Evolutionary conservation across 2,797 vertebrate species (phyloP), one percentile per base, ranked within the genome.

Genomic region (Sphenodon punctatus): DNA sequence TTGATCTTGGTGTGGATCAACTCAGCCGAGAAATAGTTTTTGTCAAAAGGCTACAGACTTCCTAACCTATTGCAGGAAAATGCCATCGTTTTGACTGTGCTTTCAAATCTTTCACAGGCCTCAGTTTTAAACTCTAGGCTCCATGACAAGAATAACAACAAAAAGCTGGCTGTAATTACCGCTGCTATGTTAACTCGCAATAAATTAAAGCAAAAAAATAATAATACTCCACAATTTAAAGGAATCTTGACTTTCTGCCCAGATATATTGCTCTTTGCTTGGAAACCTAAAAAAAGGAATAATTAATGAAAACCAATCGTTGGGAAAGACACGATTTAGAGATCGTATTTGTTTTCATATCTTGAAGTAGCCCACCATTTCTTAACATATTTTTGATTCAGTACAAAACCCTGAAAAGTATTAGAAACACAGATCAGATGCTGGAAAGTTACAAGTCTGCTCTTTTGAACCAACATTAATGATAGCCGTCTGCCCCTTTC

Each of bases 241-340:
- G 42, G 86, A 92, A 91, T 90, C 81, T 92, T 92, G 88, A 91
- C 78, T 91, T 86, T 89, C 76, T 90, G 89, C 92, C 92, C 89
- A 93, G 34, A 85, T 83, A 91, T 53, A 90, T 88, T 66, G 88
- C 80, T 89, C 59, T 74, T 87, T 87, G 45, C 89, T 86, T 86
- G 84, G 76, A 91, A 91, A 87, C 59, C 67, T 77, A 82, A 86
- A 83, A 89, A 87, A 86, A 27, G 42, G 88, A 86, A 86, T 70
- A 91, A 91, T 91, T 88, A 92, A 91, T 85, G 82, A 80, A 77
- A 88, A 81, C 27, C 65, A 77, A 86, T 88, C 75, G 53, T 75
- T 79, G 32, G 30, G 82, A 90, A 91, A 87, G 27, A 22, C 60
- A 13, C 69, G 59, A 34, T 70, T 89, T 93, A 84, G 65, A 75